These are phyloP conservation scores for Avahi laniger DNA, from an alignment of 2,797 vertebrate species.

Conservation along the genomic window DNA sequence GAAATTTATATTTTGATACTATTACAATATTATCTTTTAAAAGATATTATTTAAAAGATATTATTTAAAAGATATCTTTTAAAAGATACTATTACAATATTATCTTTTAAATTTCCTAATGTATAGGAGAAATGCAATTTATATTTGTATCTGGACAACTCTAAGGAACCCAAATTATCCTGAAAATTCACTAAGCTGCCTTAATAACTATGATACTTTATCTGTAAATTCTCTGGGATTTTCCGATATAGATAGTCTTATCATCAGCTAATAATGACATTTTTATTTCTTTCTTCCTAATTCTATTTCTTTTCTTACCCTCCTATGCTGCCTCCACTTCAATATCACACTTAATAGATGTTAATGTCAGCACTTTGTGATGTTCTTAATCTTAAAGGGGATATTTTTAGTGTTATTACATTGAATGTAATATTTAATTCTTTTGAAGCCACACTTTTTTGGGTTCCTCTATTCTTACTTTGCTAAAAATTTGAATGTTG, in stretches of 20 bases:
- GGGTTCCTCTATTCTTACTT: background rate
- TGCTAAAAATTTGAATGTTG: background rate
- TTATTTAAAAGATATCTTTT: too few species aligned
- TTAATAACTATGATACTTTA: background rate
- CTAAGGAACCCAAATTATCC: background rate
- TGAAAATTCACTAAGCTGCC: background rate
- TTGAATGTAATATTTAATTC: background rate
- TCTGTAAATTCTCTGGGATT: background rate
- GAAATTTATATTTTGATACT: background rate
- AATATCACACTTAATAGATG: background rate
- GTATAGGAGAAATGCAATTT: background rate
- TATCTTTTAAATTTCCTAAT: slow-evolving; percentile 2
- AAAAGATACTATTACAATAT: background rate
- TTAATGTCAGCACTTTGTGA: background rate
- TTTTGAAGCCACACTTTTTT: background rate
- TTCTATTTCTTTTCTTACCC: background rate
- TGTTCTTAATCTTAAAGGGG: background rate
- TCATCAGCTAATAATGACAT: background rate
- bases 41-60: too few species aligned
- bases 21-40: background rate
- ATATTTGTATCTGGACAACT: background rate
- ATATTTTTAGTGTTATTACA: background rate
- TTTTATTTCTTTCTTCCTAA: background rate
- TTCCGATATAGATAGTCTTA: background rate
- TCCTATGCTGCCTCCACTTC: background rate